phyloP scores from a whole-genome alignment of 2,888 invertebrate genomes.

The Capitulum mitella region DNA sequence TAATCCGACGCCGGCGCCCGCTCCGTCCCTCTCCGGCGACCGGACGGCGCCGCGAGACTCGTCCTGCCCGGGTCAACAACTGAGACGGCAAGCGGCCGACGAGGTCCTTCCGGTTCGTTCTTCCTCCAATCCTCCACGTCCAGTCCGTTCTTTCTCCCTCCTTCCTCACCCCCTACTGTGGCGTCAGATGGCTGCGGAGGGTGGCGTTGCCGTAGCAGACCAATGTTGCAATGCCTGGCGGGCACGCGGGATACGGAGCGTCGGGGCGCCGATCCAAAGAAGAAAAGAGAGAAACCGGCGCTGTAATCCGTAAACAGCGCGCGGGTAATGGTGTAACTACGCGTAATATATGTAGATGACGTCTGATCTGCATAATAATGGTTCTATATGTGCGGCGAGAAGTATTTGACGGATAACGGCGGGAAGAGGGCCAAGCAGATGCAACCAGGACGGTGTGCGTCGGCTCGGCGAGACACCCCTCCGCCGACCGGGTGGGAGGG shows the following conservation, averaged over 20 bases:
- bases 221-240: not conserved
- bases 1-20: not conserved
- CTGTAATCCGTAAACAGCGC: not conserved
- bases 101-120: too few relatives aligned
- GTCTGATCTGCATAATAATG: conserved; percentile 1
- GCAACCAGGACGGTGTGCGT: not conserved
- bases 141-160: too few relatives aligned
- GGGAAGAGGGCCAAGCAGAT: conserved; percentile 15
- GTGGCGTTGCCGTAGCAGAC: too few relatives aligned
- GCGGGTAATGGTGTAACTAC: not conserved
- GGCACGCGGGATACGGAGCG: not conserved
- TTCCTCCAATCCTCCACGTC: too few relatives aligned
- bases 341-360: conserved; percentile 1
- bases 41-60: too few relatives aligned
- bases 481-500: too few relatives aligned
- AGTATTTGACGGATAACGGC: not conserved
- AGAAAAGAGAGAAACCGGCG: not conserved
- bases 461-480: too few relatives aligned
- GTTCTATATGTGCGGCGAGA: not conserved
- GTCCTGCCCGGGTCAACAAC: too few relatives aligned
- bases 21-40: too few relatives aligned
- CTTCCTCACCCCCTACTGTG: too few relatives aligned
- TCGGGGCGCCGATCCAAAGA: not conserved
- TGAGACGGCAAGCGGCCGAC: too few relatives aligned
- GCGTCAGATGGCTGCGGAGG: too few relatives aligned